phyloP scores from a whole-genome alignment of 2,888 invertebrate genomes.

The Villa cingulata region DNA sequence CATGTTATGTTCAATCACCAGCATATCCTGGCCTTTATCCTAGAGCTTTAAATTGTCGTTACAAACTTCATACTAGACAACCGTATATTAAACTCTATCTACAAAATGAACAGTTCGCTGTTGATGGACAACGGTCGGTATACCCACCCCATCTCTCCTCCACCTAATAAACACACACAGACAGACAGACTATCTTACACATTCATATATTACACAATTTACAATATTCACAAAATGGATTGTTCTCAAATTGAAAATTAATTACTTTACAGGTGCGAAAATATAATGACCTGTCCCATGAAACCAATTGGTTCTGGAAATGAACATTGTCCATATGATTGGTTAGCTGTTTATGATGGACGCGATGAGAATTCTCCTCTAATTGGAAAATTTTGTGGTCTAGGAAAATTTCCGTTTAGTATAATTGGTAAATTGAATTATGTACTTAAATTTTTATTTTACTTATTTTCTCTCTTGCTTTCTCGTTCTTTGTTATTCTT shows the following conservation, averaged over 20 bases:
- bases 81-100: constrained; percentile 85
- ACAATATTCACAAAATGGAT: too few species aligned
- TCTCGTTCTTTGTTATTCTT: too few species aligned
- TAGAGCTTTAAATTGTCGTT: constrained; percentile 78
- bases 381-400: constrained; percentile 83
- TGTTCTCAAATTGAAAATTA: neutral
- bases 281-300: constrained; percentile 91
- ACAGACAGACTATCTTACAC: too few species aligned
- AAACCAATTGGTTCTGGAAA: constrained; percentile 76
- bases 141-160: too few species aligned
- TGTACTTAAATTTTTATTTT: neutral
- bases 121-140: constrained; percentile 62
- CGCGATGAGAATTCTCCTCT: constrained; percentile 74
- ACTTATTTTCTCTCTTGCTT: too few species aligned
- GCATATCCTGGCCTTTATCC: constrained; percentile 89
- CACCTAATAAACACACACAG: too few species aligned
- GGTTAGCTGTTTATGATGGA: constrained; percentile 79
- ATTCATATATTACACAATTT: too few species aligned
- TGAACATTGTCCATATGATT: constrained; percentile 81
- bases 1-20: constrained; percentile 87
- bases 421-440: constrained; percentile 50
- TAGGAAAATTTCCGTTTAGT: constrained; percentile 87
- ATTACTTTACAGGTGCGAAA: constrained; percentile 54
- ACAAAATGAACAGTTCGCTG: constrained; percentile 87
- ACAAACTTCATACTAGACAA: constrained; percentile 73